Evolutionary conservation across 1,140 invertebrate genomes (phyloP).

Genomic region (Ylistrum balloti): DNA sequence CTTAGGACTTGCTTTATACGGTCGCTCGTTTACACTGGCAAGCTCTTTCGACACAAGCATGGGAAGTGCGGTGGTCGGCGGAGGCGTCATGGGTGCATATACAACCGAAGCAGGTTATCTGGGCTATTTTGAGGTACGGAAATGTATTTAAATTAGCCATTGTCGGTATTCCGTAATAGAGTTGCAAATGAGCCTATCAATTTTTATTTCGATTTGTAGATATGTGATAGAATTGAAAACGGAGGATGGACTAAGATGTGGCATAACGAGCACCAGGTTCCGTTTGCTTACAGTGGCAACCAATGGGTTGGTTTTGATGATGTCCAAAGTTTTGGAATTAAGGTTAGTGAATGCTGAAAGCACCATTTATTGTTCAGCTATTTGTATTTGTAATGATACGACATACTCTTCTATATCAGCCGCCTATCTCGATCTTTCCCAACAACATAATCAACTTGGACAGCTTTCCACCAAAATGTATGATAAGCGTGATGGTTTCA

Average conservation of each 20-base stretch:
- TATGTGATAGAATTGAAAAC: too few species aligned
- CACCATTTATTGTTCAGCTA: too few species aligned
- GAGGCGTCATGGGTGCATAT: constrained; percentile 84
- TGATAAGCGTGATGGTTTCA: too few species aligned
- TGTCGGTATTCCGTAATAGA: too few species aligned
- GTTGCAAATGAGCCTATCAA: too few species aligned
- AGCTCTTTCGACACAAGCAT: constrained; percentile 46
- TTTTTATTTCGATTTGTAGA: not conserved
- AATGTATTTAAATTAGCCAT: too few species aligned
- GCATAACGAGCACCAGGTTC: constrained; percentile 88
- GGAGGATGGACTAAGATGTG: constrained; percentile 26
- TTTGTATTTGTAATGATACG: too few species aligned
- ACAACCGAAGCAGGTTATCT: constrained; percentile 83
- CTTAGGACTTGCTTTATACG: constrained; percentile 92
- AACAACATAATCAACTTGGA: too few species aligned
- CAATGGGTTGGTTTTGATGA: constrained; percentile 96
- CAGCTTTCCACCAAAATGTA: too few species aligned
- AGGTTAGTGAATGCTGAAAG: constrained; percentile 85
- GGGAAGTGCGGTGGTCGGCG: constrained; percentile 74
- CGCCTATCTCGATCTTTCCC: too few species aligned
- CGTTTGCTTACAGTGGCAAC: constrained; percentile 89
- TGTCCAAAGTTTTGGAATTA: constrained; percentile 87
- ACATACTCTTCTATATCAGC: too few species aligned
- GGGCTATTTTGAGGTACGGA: constrained; percentile 79
- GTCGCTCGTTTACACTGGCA: constrained; percentile 70